Evolutionary conservation across 2,797 vertebrate species (phyloP), one percentile per base, ranked within the genome.

Genomic region (Morelia viridis): DNA sequence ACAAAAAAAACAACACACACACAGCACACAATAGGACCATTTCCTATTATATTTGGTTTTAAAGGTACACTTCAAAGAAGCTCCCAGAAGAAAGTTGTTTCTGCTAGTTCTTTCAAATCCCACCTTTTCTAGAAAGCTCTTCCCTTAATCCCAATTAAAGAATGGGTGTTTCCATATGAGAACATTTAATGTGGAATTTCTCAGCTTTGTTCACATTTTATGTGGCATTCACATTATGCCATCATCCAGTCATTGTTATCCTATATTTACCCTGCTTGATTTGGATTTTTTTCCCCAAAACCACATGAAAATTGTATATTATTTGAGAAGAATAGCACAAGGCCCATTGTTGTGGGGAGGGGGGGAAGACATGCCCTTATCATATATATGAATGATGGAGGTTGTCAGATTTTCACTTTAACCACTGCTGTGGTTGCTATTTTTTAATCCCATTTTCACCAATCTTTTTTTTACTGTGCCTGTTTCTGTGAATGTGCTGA

Each of bases 1-100:
- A 50, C 89, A 89, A 91, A 90, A 93, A 92, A 57, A 60, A 61
- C 10, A n/a, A 0, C 26, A 83, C 60, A 56, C n/a, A n/a, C n/a
- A n/a, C n/a, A n/a, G n/a, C n/a, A n/a, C n/a, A 87, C 10, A 17
- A 22, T 28, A 56, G 56, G 3, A 8, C 8, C 4, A 22, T 62
- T 87, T 90, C 7, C 31, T 80, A 65, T 56, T 64, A 28, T 83
- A 35, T 65, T 35, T 35, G 56, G 84, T 80, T 35, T 31, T 92
- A 58, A 83, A 22, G 4, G 1, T 90, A 46, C 19, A 17, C 53
- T 2, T 31, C 57, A 87, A 11, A 61, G 46, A 24, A 28, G n/a
- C 15, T 28, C 8, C 0, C 50, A 62, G 24, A 28, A 50, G 50
- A 76, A 87, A 28, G 46, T 26, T 17, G 46, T 85, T 19, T 53